Base-by-base conservation (phyloP, 2,888 invertebrate species). In the Drosophila hawaiiensis region DNA sequence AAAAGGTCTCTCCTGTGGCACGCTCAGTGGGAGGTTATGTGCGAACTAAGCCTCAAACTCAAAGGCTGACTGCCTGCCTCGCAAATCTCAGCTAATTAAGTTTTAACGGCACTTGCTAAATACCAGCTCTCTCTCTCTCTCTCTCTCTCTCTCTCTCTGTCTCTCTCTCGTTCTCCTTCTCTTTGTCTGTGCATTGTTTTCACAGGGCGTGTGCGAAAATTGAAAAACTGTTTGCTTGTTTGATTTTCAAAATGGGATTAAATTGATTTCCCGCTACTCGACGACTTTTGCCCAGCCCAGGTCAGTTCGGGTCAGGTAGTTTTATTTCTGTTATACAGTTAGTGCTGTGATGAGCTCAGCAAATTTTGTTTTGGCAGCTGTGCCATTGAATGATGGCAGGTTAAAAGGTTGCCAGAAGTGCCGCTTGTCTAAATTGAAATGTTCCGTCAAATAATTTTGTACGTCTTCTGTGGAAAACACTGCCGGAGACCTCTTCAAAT, bases 91-190 rank as follows among this genome's bases (percentile, higher is more conserved):
- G 77, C 89, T 87, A 87, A 87, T 87, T 87, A 87, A 87, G 90
- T 85, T 88, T 88, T 83, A 85, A 83, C 85, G 89, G 90, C 87
- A 87, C 83, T 87, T 90, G 90, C 83, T 76, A 90, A 85, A 81
- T 75, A 80, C 59, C 63, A 66, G 65, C 64, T 49, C 54, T 43
- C 47, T 35, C 29, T 50, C 10, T 19, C 35, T 29, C 16, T 49
- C 33, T 43, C 41, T 53, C 28, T 60, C 41, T 58, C 59, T 54
- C 28, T 43, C 55, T 56, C 4, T 39, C 4, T 50, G 55, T 39
- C 70, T 47, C 10, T 41, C n/a, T 31, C 9, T 28, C 41, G 55
- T 54, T 53, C 28, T 50, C 58, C 52, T 4, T 39, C 3, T 50
- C 60, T 39, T 59, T 39, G 50, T 19, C 49, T 49, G 31, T 10